Base-by-base conservation (phyloP, 2,113 vertebrate species). In the Onychorhynchus coronatus region DNA sequence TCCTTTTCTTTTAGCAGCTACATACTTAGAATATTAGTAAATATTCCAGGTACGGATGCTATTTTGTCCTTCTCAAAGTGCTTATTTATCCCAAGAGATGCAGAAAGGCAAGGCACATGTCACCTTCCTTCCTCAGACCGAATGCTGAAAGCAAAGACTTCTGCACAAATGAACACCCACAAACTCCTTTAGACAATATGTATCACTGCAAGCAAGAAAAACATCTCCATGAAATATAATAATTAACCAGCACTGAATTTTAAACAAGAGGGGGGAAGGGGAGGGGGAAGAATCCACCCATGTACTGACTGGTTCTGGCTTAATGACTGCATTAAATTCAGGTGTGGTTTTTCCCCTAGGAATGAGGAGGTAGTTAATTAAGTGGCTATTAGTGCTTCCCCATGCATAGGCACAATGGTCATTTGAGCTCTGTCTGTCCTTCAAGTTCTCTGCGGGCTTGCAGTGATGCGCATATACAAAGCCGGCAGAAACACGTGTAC, bases 1-100 rank as follows among this genome's bases (percentile, higher is more conserved):
- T 8, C 5, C 6, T 2, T 16, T 1, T n/a, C 25, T 74, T 68
- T 35, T 8, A 71, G 50, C 30, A 52, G 47, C 24, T 33, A 75
- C 33, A 37, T 10, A 33, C 46, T 77, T 52, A 87, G 81, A 94
- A 67, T 37, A 53, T 68, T 74, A 83, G 37, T 53, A 89, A 91
- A 68, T 56, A 52, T 49, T 59, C 65, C 61, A 73, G 41, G 50
- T 71, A 59, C 3, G 22, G 35, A 53, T 56, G 67, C 24, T 70
- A 70, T 44, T 52, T 49, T 14, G 44, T 27, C 9, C 27, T 63
- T 53, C 80, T 79, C 28, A 27, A 75, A 68, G 27, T 47, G 41
- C 56, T 93, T 71, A 56, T 75, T 88, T 78, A 85, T 68, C n/a
- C 19, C 15, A 8, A 72, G 44, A 87, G n/a, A 49, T 33, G 41